Conservation (phyloP, 2,888 invertebrate genomes). For the Drosophila recens region DNA sequence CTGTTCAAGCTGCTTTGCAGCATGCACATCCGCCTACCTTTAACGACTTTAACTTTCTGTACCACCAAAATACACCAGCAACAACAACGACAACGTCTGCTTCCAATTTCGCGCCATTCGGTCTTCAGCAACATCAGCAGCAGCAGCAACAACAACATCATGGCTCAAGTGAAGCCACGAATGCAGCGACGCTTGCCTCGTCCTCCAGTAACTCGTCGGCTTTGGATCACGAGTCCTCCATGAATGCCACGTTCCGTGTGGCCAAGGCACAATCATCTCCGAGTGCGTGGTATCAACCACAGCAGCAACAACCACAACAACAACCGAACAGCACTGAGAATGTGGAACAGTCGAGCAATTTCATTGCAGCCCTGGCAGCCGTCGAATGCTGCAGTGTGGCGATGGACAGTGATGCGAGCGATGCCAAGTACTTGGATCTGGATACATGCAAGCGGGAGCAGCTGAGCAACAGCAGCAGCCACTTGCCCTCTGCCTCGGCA, state of each 20-base stretch:
- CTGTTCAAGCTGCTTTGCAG: constrained; percentile 31
- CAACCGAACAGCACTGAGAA: constrained; percentile 33
- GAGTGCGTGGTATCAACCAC: constrained; percentile 60
- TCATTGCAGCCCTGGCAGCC: constrained; percentile 76
- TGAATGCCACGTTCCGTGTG: constrained; percentile 70
- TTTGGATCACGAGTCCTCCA: constrained; percentile 69
- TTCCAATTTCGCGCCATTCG: constrained; percentile 52
- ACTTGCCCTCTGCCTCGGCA: constrained; percentile 64
- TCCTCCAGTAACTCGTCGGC: constrained; percentile 75
- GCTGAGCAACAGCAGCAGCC: constrained; percentile 68
- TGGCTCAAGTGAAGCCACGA: constrained; percentile 76
- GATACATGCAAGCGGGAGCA: constrained; percentile 83
- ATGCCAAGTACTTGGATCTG: constrained; percentile 84
- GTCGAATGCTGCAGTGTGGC: constrained; percentile 80
- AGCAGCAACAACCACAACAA: constrained; percentile 30
- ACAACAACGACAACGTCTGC: constrained; percentile 33
- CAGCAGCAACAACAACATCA: constrained; percentile 52
- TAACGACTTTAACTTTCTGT: constrained; percentile 71
- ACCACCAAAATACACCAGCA: constrained; percentile 55
- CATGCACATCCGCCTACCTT: constrained; percentile 46
- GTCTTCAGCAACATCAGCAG: constrained; percentile 47
- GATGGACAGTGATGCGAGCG: constrained; percentile 77
- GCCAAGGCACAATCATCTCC: constrained; percentile 53
- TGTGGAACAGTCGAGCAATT: constrained; percentile 72
- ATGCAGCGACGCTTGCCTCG: constrained; percentile 80